Conservation (phyloP, 2,888 invertebrate genomes). For the Muschampia staudingeri region DNA sequence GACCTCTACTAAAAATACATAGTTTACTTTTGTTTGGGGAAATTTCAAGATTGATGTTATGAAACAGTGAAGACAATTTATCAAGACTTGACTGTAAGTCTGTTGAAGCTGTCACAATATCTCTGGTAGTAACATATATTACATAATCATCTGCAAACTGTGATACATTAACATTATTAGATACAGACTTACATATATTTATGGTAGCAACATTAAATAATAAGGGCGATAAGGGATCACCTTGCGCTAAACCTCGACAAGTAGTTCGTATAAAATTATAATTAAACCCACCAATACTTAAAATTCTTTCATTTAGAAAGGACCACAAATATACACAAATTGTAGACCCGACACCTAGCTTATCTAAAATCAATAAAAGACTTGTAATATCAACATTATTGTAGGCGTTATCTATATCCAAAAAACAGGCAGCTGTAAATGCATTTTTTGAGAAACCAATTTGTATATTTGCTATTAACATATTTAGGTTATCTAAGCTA, state of each 20-base stretch:
- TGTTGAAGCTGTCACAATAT: slow-evolving; percentile 13
- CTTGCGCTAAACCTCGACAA: slow-evolving; percentile 39
- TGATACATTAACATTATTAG: slow-evolving; percentile 20
- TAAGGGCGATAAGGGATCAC: slow-evolving; percentile 47
- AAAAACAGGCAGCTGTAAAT: neutral
- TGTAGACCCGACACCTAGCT: neutral
- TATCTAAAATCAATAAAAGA: neutral
- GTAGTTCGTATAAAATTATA: slow-evolving; percentile 14
- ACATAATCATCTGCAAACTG: slow-evolving; percentile 60
- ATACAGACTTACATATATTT: slow-evolving; percentile 35
- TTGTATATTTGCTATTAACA: neutral
- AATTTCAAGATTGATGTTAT: slow-evolving; percentile 41
- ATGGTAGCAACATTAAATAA: slow-evolving; percentile 47
- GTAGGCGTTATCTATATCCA: slow-evolving; percentile 1
- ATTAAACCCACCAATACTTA: neutral
- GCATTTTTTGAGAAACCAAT: neutral
- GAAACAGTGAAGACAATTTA: neutral
- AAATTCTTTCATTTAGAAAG: neutral
- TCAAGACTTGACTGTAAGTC: neutral
- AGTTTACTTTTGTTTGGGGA: slow-evolving; percentile 64
- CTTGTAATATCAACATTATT: neutral
- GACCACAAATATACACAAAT: neutral
- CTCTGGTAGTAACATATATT: slow-evolving; percentile 52
- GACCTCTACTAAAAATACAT: slow-evolving; percentile 64
- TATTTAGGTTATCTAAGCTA: neutral